Percentiles rank a stretch among this genome's conserved stretches.
Evolutionary conservation across 2,797 vertebrate genomes (phyloP).

Genomic region (Pyrrhura leucotis): DNA sequence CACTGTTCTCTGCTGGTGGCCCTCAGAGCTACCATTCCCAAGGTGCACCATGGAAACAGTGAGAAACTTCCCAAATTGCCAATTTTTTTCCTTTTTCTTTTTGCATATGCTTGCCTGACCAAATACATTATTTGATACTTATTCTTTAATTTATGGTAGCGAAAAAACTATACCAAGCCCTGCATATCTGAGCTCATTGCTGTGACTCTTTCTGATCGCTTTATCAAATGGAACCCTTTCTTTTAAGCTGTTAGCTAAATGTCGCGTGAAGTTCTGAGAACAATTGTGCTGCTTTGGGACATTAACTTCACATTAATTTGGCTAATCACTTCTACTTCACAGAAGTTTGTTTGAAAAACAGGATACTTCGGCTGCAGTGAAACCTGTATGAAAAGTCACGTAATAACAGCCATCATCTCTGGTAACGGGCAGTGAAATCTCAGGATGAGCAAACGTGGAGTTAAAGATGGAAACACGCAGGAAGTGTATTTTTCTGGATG

Average conservation of each 20-base stretch:
- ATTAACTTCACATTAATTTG: conserved; percentile 73
- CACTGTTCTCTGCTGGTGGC: neutral
- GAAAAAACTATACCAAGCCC: conserved; percentile 33
- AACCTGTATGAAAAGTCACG: neutral
- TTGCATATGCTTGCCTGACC: conserved; percentile 7
- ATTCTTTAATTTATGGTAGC: conserved; percentile 53
- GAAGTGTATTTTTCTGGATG: neutral
- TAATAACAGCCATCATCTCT: neutral
- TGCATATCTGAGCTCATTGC: conserved; percentile 4
- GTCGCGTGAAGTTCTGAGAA: conserved; percentile 70
- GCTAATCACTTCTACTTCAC: conserved; percentile 70
- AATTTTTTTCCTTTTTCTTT: neutral
- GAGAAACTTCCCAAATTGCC: neutral
- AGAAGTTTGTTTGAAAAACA: conserved; percentile 72
- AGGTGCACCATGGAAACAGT: neutral
- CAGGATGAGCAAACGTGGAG: neutral
- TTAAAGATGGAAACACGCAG: neutral
- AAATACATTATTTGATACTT: conserved; percentile 43
- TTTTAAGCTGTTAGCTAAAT: conserved; percentile 72
- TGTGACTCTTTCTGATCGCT: conserved; percentile 50
- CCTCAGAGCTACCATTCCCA: neutral
- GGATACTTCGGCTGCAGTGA: neutral
- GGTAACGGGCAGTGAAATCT: neutral
- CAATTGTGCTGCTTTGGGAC: conserved; percentile 70
- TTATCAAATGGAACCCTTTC: conserved; percentile 60